These are phyloP conservation scores for Cossypha niveicapilla DNA, from an alignment of 2,797 vertebrate genomes.

Conservation along the genomic window DNA sequence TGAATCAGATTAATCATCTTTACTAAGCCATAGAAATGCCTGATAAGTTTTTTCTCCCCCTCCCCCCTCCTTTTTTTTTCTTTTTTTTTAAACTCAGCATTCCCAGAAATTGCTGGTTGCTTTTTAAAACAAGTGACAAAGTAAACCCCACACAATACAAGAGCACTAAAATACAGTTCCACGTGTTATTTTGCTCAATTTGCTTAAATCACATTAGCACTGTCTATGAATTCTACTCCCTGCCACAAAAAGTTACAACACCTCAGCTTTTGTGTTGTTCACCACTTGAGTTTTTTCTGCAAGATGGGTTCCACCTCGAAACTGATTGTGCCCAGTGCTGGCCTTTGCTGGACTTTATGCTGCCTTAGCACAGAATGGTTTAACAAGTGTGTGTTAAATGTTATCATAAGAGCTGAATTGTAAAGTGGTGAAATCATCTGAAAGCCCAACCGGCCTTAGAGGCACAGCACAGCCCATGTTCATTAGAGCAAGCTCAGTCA, in stretches of 20 bases:
- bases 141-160: slow-evolving; percentile 5
- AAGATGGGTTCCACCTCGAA: not conserved
- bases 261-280: not conserved
- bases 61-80: accelerated
- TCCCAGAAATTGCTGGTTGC: slow-evolving; percentile 29
- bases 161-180: slow-evolving; percentile 6
- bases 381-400: slow-evolving; percentile 53
- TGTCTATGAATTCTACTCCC: not conserved
- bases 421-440: slow-evolving; percentile 68
- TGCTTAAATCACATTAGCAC: not conserved
- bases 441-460: not conserved
- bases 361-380: slow-evolving; percentile 27
- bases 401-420: slow-evolving; percentile 65
- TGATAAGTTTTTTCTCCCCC: not conserved
- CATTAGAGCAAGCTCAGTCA: not conserved
- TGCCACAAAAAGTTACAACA: not conserved
- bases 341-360: slow-evolving; percentile 42
- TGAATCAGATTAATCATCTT: not conserved
- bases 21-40: slow-evolving; percentile 5
- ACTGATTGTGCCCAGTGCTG: not conserved
- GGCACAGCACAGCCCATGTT: not conserved
- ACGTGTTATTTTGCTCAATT: not conserved
- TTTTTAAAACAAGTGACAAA: slow-evolving; percentile 50
- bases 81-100: not conserved
- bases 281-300: not conserved